Evolutionary conservation across 2,888 invertebrate species (phyloP).

Genomic region (Drosophila limbata): DNA sequence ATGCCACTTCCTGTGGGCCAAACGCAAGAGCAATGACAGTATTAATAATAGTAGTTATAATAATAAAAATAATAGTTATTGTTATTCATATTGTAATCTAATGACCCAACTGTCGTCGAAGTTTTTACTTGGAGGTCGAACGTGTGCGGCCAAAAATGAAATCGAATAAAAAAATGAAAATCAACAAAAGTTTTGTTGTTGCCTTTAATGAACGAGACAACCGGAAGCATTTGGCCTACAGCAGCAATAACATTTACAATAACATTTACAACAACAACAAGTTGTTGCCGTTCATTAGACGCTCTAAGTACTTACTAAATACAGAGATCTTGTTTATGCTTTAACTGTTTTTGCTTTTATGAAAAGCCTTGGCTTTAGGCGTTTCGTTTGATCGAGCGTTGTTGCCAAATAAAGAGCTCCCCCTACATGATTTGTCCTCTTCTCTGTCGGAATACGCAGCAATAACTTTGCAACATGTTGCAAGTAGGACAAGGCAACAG

Average conservation of each 20-base stretch:
- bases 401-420: constrained; percentile 6
- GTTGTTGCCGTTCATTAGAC: constrained; percentile 51
- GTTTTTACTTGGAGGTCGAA: constrained; percentile 55
- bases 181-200: constrained; percentile 8
- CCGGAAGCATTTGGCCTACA: constrained; percentile 65
- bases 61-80: constrained; percentile 41
- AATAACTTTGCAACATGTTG: neutral
- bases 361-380: constrained; percentile 4
- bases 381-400: constrained; percentile 10
- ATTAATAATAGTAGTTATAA: constrained; percentile 3
- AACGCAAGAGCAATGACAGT: constrained; percentile 12
- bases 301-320: constrained; percentile 41
- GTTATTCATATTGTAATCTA: constrained; percentile 69
- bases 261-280: constrained; percentile 2
- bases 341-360: constrained; percentile 4
- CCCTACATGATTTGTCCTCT: neutral
- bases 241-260: neutral
- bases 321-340: constrained; percentile 18
- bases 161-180: constrained; percentile 26
- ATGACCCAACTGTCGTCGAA: constrained; percentile 47
- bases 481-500: neutral
- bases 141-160: constrained; percentile 49
- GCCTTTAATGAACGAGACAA: constrained; percentile 33
- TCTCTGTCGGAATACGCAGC: neutral
- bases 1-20: constrained; percentile 60